Base-by-base conservation (phyloP, 2,888 invertebrate genomes). In the Drosophila maculinotata region DNA sequence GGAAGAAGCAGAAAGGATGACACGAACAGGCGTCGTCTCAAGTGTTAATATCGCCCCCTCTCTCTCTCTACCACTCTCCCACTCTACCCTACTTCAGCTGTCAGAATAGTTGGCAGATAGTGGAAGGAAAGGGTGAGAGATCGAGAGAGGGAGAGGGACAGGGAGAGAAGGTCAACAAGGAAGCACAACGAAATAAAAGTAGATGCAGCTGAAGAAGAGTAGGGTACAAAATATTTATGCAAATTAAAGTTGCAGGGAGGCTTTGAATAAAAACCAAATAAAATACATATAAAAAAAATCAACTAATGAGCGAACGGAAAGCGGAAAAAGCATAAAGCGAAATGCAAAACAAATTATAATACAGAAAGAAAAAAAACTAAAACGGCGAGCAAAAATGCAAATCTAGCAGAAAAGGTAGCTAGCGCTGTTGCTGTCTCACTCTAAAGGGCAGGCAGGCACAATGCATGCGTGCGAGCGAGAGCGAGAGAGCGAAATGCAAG, bases 311-410 rank as follows among this genome's bases (percentile, higher is more conserved):
- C 57, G 20, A 60, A 68, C 49, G 49, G 28, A 70, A 70, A 65
- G 60, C 66, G 67, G 51, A 73, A 69, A 58, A 68, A 54, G 47
- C 47, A 71, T 63, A 54, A 58, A 64, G 56, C 73, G 42, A 73
- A 73, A 69, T 69, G 56, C 59, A 69, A 68, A 73, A 49, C 52
- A 63, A 72, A 69, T 60, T 69, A 66, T 60, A 69, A 54, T 42
- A 45, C 66, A 51, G 53, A 54, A 42, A 35, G 25, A 41, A 36
- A 30, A 31, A 30, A n/a, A 12, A 41, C 31, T 1, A 39, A 10
- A 44, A 54, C 54, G 58, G 51, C 59, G 39, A 47, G 62, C 54
- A 72, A 47, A 64, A 67, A 70, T 64, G 69, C 71, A 69, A 66
- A 60, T 64, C 56, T 74, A 64, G 72, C 64, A 69, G 36, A 57